A percentile compares a stretch with the other conserved stretches of the same genome.
Evolutionary conservation across 1,140 invertebrate species (phyloP).

Genomic region (Neotoxoptera formosana): DNA sequence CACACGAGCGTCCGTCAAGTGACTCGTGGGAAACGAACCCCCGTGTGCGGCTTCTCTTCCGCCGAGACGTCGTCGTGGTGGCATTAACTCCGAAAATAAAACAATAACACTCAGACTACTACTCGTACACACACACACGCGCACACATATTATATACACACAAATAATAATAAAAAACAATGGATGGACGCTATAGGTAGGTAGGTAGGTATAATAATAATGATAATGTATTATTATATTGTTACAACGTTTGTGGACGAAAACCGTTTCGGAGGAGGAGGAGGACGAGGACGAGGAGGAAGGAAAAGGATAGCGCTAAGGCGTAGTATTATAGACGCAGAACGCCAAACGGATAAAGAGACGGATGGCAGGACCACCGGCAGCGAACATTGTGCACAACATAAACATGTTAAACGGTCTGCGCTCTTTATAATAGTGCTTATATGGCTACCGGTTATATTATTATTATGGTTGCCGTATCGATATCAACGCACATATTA

Average conservation of each 20-base stretch:
- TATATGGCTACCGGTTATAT: constrained; percentile 52
- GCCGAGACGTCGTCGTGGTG: not conserved
- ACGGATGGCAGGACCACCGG: constrained; percentile 55
- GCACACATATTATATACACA: too few species aligned
- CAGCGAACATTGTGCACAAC: constrained; percentile 53
- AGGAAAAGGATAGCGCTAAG: not conserved
- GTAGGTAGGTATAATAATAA: too few species aligned
- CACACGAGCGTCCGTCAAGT: not conserved
- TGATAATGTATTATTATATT: constrained; percentile 6
- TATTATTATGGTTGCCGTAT: constrained; percentile 11
- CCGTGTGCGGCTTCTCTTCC: not conserved
- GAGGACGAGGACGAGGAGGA: not conserved
- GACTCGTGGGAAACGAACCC: constrained; percentile 40
- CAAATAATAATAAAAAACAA: constrained; percentile 32
- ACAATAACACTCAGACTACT: constrained; percentile 42
- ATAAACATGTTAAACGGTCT: constrained; percentile 52
- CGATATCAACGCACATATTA: not conserved
- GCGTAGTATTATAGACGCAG: too few species aligned
- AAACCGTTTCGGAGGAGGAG: not conserved
- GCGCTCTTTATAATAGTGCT: constrained; percentile 1
- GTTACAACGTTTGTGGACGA: constrained; percentile 36
- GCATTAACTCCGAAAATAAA: constrained; percentile 23
- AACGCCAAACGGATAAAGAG: constrained; percentile 50
- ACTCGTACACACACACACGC: not conserved
- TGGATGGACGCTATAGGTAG: constrained; percentile 1